phyloP scores from a whole-genome alignment of 2,113 vertebrate genomes.

The Mohoua ochrocephala region DNA sequence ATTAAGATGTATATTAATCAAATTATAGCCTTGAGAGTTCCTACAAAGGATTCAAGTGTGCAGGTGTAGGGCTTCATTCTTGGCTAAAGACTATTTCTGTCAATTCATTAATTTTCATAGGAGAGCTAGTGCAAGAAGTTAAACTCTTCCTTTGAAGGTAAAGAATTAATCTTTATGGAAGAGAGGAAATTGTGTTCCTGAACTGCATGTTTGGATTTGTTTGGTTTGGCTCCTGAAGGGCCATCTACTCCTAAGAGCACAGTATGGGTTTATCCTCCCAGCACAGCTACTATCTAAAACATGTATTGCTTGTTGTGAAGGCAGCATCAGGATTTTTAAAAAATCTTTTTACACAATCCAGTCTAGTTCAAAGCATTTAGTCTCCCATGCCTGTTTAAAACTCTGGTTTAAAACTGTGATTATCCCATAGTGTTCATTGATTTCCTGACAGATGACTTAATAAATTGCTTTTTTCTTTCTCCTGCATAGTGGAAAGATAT shows the following conservation, averaged over 20 bases:
- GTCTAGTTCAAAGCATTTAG: neutral
- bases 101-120: neutral
- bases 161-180: neutral
- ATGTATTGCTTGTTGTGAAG: neutral
- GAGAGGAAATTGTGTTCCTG: neutral
- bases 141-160: neutral
- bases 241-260: neutral
- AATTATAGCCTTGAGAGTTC: neutral
- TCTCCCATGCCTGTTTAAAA: neutral
- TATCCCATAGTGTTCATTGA: neutral
- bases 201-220: neutral
- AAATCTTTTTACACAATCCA: neutral
- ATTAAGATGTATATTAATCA: neutral
- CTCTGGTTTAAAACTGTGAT: neutral
- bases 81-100: neutral
- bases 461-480: neutral
- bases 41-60: neutral
- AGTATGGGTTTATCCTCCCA: neutral
- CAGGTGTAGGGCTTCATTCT: neutral
- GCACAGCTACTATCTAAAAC: neutral
- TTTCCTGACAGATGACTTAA: neutral
- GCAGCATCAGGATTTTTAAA: neutral
- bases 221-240: neutral
- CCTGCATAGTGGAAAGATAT: neutral
- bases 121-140: neutral